Percentiles rank a stretch among this genome's conserved stretches.
phyloP scores from a whole-genome alignment of 2,113 vertebrate genomes.

The Scartelaos histophorus region DNA sequence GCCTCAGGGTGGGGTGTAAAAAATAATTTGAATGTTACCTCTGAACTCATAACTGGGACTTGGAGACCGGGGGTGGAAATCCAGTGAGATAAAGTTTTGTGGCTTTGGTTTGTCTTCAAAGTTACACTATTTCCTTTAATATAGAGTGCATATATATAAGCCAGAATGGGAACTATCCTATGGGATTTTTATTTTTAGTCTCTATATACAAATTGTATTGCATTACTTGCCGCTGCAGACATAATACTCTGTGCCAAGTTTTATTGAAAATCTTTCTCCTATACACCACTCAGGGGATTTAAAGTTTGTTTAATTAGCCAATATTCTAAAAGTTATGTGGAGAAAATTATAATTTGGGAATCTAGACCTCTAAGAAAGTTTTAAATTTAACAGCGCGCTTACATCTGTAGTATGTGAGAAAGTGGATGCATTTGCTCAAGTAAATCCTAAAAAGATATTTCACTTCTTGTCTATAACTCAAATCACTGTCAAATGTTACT shows the following conservation, averaged over 20 bases:
- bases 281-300: conserved; percentile 1
- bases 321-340: conserved; percentile 3
- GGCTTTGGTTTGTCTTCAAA: conserved; percentile 51
- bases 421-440: not conserved
- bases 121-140: conserved; percentile 15
- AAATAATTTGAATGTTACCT: conserved; percentile 63
- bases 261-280: conserved; percentile 8
- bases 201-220: conserved; percentile 8
- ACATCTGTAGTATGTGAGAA: not conserved
- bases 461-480: not conserved
- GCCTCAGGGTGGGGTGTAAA: conserved; percentile 50
- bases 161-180: conserved; percentile 11
- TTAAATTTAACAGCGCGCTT: not conserved
- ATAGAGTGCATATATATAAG: not conserved
- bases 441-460: not conserved
- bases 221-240: conserved; percentile 25
- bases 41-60: conserved; percentile 29
- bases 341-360: not conserved
- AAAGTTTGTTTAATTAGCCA: conserved; percentile 20
- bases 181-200: conserved; percentile 18
- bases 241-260: conserved; percentile 10
- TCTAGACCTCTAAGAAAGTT: not conserved
- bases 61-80: conserved; percentile 27
- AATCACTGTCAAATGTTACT: not conserved
- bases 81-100: conserved; percentile 51